Percentiles rank a stretch among this genome's conserved stretches.
Evolutionary conservation across 2,797 vertebrate species (phyloP).

Genomic region (Knipowitschia caucasica): DNA sequence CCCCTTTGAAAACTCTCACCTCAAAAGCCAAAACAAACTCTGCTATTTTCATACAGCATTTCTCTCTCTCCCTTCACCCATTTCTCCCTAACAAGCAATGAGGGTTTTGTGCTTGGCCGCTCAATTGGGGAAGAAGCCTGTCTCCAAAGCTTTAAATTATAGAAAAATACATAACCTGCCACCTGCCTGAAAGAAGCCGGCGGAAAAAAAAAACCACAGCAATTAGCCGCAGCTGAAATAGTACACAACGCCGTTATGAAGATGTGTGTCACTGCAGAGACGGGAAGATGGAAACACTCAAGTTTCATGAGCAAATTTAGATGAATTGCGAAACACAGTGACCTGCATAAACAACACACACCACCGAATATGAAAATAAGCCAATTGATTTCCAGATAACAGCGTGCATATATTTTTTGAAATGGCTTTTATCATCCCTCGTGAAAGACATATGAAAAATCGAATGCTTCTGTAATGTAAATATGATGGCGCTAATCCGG

Average conservation of each 20-base stretch:
- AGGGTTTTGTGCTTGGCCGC: constrained; percentile 51
- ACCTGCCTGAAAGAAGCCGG: constrained; percentile 43
- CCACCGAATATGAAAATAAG: constrained; percentile 59
- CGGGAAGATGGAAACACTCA: constrained; percentile 29
- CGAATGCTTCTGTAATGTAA: constrained; percentile 61
- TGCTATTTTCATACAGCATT: constrained; percentile 34
- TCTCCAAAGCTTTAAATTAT: constrained; percentile 56
- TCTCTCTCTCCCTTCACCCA: constrained; percentile 6
- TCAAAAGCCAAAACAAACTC: constrained; percentile 28
- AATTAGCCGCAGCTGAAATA: constrained; percentile 51
- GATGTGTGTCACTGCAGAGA: constrained; percentile 7
- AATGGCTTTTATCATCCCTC: constrained; percentile 46
- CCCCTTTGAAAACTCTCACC: constrained; percentile 50
- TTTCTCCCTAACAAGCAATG: constrained; percentile 53
- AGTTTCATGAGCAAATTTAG: constrained; percentile 44
- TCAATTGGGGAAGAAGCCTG: constrained; percentile 49
- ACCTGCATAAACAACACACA: constrained; percentile 56
- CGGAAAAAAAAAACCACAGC: constrained; percentile 58
- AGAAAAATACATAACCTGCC: constrained; percentile 60
- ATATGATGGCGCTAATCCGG: constrained; percentile 60
- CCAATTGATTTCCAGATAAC: constrained; percentile 56
- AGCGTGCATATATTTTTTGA: constrained; percentile 38
- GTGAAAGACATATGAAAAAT: constrained; percentile 49
- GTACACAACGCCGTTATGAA: constrained; percentile 43
- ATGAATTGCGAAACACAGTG: constrained; percentile 57